phyloP scores from a whole-genome alignment of 2,797 vertebrate genomes.

The Pseudomugil gertrudae region DNA sequence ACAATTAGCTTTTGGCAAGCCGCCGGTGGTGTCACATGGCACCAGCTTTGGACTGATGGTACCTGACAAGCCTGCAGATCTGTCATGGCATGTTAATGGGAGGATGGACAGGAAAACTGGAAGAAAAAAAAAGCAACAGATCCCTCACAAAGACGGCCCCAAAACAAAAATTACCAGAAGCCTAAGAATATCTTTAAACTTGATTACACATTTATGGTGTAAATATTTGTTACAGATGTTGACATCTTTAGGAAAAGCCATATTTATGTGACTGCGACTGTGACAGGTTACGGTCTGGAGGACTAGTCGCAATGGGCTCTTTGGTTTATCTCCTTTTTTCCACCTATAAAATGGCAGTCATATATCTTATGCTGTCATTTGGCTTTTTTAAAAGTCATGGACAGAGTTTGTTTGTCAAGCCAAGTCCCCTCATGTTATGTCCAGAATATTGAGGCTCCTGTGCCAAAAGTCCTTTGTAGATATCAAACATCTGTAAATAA shows the following conservation, averaged over 20 bases:
- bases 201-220: not conserved
- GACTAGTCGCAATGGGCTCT: not conserved
- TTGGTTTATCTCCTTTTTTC: slow-evolving; percentile 23
- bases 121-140: not conserved
- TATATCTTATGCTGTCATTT: slow-evolving; percentile 38
- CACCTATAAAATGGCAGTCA: slow-evolving; percentile 24
- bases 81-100: slow-evolving; percentile 66
- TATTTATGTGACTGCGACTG: not conserved
- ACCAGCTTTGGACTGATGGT: slow-evolving; percentile 84
- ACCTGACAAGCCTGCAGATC: slow-evolving; percentile 82
- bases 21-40: slow-evolving; percentile 83
- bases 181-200: not conserved
- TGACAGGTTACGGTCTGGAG: slow-evolving; percentile 17
- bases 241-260: not conserved
- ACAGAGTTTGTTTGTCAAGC: slow-evolving; percentile 46
- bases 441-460: slow-evolving; percentile 53
- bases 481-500: slow-evolving; percentile 66
- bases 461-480: slow-evolving; percentile 53
- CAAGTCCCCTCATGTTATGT: slow-evolving; percentile 59
- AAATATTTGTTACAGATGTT: not conserved
- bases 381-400: slow-evolving; percentile 32
- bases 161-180: not conserved
- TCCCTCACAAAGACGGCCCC: not conserved
- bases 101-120: slow-evolving; percentile 32
- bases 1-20: slow-evolving; percentile 87